Evolutionary conservation across 2,797 vertebrate genomes (phyloP).

Genomic region (Mionectes olivaceus): DNA sequence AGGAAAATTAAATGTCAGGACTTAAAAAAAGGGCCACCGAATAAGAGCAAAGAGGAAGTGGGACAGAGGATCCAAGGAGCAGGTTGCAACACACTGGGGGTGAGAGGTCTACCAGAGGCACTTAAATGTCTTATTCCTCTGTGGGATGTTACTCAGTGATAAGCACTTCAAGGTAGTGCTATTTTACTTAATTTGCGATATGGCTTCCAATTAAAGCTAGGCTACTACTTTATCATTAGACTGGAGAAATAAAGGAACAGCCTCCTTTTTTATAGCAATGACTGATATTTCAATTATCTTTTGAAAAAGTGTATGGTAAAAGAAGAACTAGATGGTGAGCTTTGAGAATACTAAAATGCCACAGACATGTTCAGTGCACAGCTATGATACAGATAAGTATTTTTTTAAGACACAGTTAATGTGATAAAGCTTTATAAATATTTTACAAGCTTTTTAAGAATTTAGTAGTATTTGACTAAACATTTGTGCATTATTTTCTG

Average conservation of each 20-base stretch:
- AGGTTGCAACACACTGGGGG: neutral
- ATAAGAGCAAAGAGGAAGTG: neutral
- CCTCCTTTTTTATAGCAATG: neutral
- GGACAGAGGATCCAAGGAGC: neutral
- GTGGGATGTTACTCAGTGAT: neutral
- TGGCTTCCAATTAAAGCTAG: neutral
- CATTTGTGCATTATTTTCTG: neutral
- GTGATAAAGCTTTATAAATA: neutral
- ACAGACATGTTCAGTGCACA: neutral
- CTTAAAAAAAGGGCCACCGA: neutral
- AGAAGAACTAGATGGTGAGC: neutral
- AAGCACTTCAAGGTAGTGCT: neutral
- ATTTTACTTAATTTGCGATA: neutral
- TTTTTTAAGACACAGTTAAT: fast-evolving
- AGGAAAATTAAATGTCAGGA: neutral
- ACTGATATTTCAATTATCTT: neutral
- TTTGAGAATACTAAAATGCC: neutral
- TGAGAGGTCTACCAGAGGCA: neutral
- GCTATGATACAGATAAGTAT: neutral
- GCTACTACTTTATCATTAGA: neutral
- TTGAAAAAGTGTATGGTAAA: neutral
- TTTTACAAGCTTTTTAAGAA: neutral
- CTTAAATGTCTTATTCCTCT: neutral
- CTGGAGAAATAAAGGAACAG: neutral
- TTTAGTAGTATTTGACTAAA: neutral